These are phyloP conservation scores for Physeter macrocephalus DNA, from an alignment of 2,113 vertebrate genomes.

Conservation along the genomic window DNA sequence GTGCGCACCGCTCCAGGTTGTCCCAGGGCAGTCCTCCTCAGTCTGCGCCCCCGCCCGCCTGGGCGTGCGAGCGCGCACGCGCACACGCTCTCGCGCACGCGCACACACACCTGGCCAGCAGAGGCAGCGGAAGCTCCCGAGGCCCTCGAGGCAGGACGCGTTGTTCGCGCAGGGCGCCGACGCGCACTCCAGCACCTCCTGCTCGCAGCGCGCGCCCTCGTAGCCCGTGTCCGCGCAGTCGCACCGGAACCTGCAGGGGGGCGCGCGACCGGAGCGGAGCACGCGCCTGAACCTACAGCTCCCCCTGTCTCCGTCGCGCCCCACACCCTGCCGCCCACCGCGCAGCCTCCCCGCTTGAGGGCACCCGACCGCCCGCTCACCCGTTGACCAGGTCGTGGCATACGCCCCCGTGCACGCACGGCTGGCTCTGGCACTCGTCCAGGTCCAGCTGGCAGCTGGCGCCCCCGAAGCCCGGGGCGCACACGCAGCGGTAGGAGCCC, in stretches of 20 bases:
- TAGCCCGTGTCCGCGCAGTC: conserved; percentile 91
- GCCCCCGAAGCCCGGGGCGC: conserved; percentile 86
- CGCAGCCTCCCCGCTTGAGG: background rate
- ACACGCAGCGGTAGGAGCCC: conserved; percentile 89
- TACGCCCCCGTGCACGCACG: conserved; percentile 84
- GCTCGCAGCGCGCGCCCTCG: conserved; percentile 85
- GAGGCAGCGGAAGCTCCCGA: conserved; percentile 86
- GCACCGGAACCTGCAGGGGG: conserved; percentile 84
- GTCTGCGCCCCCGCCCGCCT: accelerated
- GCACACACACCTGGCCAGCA: conserved; percentile 90
- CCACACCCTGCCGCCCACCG: too few relatives aligned
- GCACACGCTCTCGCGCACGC: background rate
- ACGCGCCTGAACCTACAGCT: accelerated
- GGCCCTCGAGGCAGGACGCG: conserved; percentile 86
- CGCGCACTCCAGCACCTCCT: conserved; percentile 91
- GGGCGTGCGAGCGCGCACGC: background rate
- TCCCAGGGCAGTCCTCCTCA: accelerated
- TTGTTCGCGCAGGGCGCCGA: conserved; percentile 90
- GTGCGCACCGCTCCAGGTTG: background rate
- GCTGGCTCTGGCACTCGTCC: conserved; percentile 90
- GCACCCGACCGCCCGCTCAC: conserved; percentile 73
- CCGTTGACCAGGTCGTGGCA: conserved; percentile 89
- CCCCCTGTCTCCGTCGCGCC: accelerated
- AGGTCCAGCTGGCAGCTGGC: conserved; percentile 87
- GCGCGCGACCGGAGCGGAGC: background rate